These are phyloP conservation scores for Ormyrus labotus DNA, from an alignment of 2,888 invertebrate species.

Conservation along the genomic window DNA sequence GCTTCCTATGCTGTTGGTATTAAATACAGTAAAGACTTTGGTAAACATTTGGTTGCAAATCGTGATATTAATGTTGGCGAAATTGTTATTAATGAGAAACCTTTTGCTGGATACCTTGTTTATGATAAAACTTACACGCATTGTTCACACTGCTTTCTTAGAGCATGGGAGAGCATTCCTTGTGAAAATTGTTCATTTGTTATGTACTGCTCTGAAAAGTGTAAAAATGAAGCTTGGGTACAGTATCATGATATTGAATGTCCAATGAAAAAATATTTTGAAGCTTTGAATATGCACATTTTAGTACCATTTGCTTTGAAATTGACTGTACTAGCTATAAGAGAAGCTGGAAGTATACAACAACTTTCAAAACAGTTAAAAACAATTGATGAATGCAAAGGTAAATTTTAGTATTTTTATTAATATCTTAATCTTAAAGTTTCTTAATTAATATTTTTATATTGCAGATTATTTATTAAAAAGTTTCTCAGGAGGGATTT, in stretches of 20 bases:
- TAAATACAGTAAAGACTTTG: constrained; percentile 78
- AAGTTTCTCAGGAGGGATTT: too few relatives aligned
- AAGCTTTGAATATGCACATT: constrained; percentile 80
- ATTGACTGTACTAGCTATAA: constrained; percentile 78
- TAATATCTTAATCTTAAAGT: constrained; percentile 51
- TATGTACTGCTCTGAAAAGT: constrained; percentile 82
- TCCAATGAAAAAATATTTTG: constrained; percentile 80
- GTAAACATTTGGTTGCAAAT: constrained; percentile 84
- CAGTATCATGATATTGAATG: constrained; percentile 89
- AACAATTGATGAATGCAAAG: constrained; percentile 68
- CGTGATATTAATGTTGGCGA: constrained; percentile 85
- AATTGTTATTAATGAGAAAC: constrained; percentile 85
- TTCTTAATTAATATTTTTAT: not conserved
- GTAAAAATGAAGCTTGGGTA: constrained; percentile 80
- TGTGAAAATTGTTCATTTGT: constrained; percentile 81
- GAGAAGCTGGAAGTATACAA: constrained; percentile 72
- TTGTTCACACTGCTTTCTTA: constrained; percentile 83
- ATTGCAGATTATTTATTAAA: constrained; percentile 48
- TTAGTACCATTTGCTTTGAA: constrained; percentile 81
- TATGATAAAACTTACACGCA: constrained; percentile 78
- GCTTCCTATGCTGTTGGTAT: constrained; percentile 82
- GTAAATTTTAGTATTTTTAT: constrained; percentile 53
- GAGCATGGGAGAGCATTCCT: constrained; percentile 80
- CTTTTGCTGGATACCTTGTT: constrained; percentile 81
- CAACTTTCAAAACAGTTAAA: constrained; percentile 71